Evolutionary conservation across 2,797 vertebrate species (phyloP), one percentile per base, ranked within the genome.

Genomic region (Sphenodon punctatus): DNA sequence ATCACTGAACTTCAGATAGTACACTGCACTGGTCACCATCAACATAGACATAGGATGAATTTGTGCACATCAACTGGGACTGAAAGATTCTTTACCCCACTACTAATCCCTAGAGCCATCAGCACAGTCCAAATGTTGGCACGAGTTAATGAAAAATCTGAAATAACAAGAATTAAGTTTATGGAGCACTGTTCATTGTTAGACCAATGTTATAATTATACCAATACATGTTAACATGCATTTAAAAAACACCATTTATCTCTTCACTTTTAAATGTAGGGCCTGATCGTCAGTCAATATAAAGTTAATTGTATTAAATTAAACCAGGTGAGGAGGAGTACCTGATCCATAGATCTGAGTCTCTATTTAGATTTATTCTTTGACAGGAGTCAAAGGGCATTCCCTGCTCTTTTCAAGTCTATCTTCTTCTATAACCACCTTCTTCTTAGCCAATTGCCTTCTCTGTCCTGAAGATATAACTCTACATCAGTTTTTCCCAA

Each of bases 391-490:
- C 82, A n/a, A 53, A 67, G 38, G 25, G 2, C 22, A 41, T 48
- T 67, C 67, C 63, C 64, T 73, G 17, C 63, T 78, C 43, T 13
- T 14, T 0, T 0, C 75, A 34, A 48, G 65, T 67, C 76, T 67
- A 74, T 49, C 34, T 27, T 38, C 69, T 83, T 70, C 45, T 70
- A 82, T 25, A 60, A 0, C 41, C 51, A 78, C 78, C 45, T 78
- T 82, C 36, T 49, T 63, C 85, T 45, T 67, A 86, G 43, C 51
- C 74, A 82, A 51, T 86, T 84, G 75, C 66, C 42, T 73, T 43
- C 67, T 78, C 67, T n/a, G 30, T 74, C 78, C 75, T 39, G 46
- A 82, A 66, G 75, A 74, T 78, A 86, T 80, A 66, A 27, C 78
- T 80, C 67, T 9, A 2, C n/a, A n/a, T n/a, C n/a, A n/a, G n/a